Evolutionary conservation across 1,140 invertebrate species (phyloP).

Genomic region (Drosophila watanabei): DNA sequence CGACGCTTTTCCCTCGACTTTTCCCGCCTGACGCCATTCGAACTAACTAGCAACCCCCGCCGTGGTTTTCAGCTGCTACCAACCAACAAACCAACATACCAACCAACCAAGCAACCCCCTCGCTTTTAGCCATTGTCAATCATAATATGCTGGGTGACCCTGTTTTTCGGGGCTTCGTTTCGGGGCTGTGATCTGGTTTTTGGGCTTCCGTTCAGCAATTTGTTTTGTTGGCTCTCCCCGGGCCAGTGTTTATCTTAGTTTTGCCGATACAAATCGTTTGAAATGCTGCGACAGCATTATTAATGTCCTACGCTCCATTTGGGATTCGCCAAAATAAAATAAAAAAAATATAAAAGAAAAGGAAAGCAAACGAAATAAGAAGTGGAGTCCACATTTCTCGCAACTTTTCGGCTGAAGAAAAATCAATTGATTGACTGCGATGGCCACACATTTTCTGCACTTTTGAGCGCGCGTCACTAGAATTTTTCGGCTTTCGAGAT

Average conservation of each 20-base stretch:
- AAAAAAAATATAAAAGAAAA: background rate
- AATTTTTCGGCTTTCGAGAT: slow-evolving; percentile 49
- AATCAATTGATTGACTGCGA: slow-evolving; percentile 80
- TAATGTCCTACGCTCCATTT: slow-evolving; percentile 44
- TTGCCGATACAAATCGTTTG: slow-evolving; percentile 25
- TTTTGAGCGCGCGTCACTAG: slow-evolving; percentile 78
- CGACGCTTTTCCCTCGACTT: slow-evolving; percentile 40
- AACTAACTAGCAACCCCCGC: slow-evolving; percentile 30
- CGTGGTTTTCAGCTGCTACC: slow-evolving; percentile 16
- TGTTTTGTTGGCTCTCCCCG: slow-evolving; percentile 36
- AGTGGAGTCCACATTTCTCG: slow-evolving; percentile 5
- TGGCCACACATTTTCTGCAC: slow-evolving; percentile 70
- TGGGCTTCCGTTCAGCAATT: slow-evolving; percentile 63
- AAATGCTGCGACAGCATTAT: slow-evolving; percentile 46
- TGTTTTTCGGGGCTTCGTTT: slow-evolving; percentile 39
- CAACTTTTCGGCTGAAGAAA: slow-evolving; percentile 45
- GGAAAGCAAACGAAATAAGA: background rate
- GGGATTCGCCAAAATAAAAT: slow-evolving; percentile 11
- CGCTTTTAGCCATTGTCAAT: slow-evolving; percentile 55
- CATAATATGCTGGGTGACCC: slow-evolving; percentile 45
- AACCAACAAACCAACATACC: background rate
- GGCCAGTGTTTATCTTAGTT: slow-evolving; percentile 58
- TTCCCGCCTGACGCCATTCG: slow-evolving; percentile 64
- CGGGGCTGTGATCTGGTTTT: slow-evolving; percentile 31
- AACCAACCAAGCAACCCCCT: background rate